Evolutionary conservation across 2,888 invertebrate species (phyloP), one percentile per base, ranked within the genome.

Genomic region (Drosophila colorata): DNA sequence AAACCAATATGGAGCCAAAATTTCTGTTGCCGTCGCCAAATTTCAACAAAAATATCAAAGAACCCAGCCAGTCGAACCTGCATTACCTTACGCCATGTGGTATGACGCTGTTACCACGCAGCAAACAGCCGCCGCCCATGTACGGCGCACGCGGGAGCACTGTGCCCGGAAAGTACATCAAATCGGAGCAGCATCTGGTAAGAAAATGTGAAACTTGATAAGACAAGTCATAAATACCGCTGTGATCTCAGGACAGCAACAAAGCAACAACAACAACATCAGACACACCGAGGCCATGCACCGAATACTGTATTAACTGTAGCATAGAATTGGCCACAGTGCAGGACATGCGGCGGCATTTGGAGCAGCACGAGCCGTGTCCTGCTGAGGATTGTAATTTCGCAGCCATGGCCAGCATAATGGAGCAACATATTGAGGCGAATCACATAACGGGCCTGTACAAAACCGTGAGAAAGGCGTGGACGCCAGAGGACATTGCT

Each of bases 361-460:
- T 94, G 73, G 92, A 93, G n/a, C 94, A 95, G 82, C 98, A 98
- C 92, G 94, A 94, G 91, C 93, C 94, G 91, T 98, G 98, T 90
- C 95, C 95, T 52, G 94, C 96, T 53, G 96, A 96, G 82, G 96
- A 96, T 13, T 98, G 98, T 90, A 72, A 63, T 3, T 90, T 86
- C 43, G 60, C 68, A 0, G 90, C 89, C 4, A 67, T 90, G 44
- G 58, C 81, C 2, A 95, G 95, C 90, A 93, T 97, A 2, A 94
- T 98, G 13, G 95, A 95, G 67, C 95, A 95, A 78, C 98, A 98
- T 90, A 94, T 97, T 76, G 94, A 94, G 90, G 95, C 96, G 93
- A 96, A 97, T 92, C 98, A 98, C 92, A 93, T 94, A 6, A 95
- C 95, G n/a, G 98, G 97, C 0, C 92, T 98, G 16, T 98, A 95